These are phyloP conservation scores for Channallabes apus DNA, from an alignment of 2,797 vertebrate genomes.

Conservation along the genomic window DNA sequence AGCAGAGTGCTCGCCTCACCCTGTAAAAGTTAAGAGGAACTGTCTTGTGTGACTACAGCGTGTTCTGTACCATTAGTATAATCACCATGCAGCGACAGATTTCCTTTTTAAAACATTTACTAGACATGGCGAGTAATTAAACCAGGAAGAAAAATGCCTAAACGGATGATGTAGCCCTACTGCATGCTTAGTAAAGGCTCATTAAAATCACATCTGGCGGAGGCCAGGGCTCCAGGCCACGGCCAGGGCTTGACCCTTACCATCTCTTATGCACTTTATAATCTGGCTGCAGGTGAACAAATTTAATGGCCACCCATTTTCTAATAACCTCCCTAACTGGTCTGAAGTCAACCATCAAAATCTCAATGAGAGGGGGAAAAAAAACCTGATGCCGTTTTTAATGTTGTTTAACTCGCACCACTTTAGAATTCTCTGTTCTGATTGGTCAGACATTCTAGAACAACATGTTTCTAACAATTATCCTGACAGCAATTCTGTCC, in stretches of 20 bases:
- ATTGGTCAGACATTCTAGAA: background rate
- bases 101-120: conserved; percentile 62
- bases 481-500: background rate
- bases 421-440: background rate
- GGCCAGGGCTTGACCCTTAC: conserved; percentile 27
- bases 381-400: background rate
- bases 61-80: conserved; percentile 53
- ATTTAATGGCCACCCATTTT: conserved; percentile 54
- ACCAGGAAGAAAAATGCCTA: conserved; percentile 53
- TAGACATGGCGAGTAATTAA: conserved; percentile 64
- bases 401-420: background rate
- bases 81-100: conserved; percentile 56
- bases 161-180: conserved; percentile 56
- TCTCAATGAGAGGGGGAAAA: background rate
- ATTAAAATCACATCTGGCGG: conserved; percentile 71
- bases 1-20: conserved; percentile 3
- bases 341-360: conserved; percentile 22
- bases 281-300: conserved; percentile 64
- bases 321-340: conserved; percentile 9
- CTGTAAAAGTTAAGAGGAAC: conserved; percentile 48
- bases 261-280: conserved; percentile 49
- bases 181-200: conserved; percentile 49
- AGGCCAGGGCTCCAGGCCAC: conserved; percentile 47
- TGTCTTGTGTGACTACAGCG: conserved; percentile 47
- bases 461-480: background rate